phyloP scores from a whole-genome alignment of 2,113 vertebrate species.

The Caretta caretta region DNA sequence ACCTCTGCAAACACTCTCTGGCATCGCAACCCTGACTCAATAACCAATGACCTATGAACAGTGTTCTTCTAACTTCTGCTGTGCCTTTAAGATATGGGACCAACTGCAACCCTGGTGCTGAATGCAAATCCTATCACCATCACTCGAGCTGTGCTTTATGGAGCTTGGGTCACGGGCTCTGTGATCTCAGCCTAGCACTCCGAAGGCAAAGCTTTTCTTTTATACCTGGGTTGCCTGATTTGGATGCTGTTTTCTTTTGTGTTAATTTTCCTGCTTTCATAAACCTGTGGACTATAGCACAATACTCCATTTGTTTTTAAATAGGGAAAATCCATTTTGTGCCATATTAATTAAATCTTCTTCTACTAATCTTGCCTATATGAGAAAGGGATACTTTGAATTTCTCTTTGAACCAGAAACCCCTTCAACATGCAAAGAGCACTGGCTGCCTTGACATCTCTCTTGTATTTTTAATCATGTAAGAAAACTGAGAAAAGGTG shows the following conservation, averaged over 20 bases:
- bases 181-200: background rate
- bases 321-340: background rate
- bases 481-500: background rate
- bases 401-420: slow-evolving; percentile 36
- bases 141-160: background rate
- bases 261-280: background rate
- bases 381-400: background rate
- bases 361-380: background rate
- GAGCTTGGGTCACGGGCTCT: background rate
- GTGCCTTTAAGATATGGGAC: background rate
- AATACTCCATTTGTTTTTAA: background rate
- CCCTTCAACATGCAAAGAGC: background rate
- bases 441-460: background rate
- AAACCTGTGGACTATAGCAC: background rate
- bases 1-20: background rate
- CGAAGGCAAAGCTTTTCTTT: background rate
- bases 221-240: background rate
- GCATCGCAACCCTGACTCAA: accelerated
- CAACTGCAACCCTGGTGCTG: background rate
- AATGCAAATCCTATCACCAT: background rate
- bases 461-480: background rate
- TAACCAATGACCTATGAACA: background rate
- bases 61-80: background rate
- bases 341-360: background rate
- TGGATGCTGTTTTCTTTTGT: background rate